Percentiles rank a stretch among this genome's conserved stretches.
phyloP scores from a whole-genome alignment of 2,797 vertebrate species.

The Trachops cirrhosus region DNA sequence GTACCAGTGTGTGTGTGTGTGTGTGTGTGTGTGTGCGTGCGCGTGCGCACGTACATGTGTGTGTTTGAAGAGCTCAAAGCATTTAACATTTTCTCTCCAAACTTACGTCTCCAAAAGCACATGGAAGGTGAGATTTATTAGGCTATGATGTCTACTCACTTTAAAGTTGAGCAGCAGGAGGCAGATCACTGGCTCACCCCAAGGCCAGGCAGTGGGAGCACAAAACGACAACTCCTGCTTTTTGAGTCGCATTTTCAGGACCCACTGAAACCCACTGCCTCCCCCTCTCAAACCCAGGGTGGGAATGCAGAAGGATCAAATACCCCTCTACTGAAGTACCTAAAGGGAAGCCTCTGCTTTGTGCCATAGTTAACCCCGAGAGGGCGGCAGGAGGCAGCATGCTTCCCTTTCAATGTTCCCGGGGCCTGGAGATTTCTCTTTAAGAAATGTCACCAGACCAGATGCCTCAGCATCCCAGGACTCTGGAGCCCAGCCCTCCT shows the following conservation, averaged over 20 bases:
- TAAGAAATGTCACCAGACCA: neutral
- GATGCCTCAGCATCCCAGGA: neutral
- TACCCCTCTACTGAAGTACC: neutral
- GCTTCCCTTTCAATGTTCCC: neutral
- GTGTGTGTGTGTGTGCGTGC: neutral
- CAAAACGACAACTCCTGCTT: neutral
- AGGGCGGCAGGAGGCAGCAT: neutral
- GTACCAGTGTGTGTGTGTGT: neutral
- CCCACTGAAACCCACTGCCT: neutral
- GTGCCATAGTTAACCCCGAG: neutral
- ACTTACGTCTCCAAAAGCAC: neutral
- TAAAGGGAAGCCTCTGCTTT: neutral
- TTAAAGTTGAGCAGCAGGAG: neutral
- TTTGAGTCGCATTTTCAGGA: neutral
- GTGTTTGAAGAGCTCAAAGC: neutral
- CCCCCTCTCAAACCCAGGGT: neutral
- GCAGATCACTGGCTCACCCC: neutral
- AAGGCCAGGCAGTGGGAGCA: neutral
- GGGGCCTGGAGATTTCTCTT: neutral
- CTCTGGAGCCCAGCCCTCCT: no score
- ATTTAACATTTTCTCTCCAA: constrained; percentile 20
- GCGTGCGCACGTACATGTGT: neutral
- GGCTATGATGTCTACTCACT: neutral
- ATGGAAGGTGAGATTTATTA: neutral
- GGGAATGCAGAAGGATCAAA: neutral